Percentiles rank a stretch among this genome's conserved stretches.
Evolutionary conservation across 2,888 invertebrate species (phyloP).

Genomic region (Venusia cambrica): DNA sequence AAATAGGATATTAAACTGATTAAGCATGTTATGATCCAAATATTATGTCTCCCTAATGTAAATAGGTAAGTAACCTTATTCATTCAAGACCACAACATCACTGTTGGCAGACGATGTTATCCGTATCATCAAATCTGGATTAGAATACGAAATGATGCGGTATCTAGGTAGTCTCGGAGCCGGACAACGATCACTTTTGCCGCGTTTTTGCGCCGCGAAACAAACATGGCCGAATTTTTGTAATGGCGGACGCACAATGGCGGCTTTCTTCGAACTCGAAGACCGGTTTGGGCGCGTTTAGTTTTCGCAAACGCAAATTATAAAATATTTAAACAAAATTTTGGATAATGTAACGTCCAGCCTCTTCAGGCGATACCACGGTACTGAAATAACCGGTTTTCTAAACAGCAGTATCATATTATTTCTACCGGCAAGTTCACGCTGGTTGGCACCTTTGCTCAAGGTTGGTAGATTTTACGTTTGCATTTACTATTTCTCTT

Average conservation of each 20-base stretch:
- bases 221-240: constrained; percentile 73
- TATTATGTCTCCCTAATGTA: too few species aligned
- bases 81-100: constrained; percentile 30
- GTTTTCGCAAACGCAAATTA: constrained; percentile 55
- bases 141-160: constrained; percentile 38
- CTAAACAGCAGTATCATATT: constrained; percentile 49
- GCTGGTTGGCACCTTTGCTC: constrained; percentile 46
- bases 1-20: too few species aligned
- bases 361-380: constrained; percentile 59
- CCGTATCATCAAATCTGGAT: constrained; percentile 45
- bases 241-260: constrained; percentile 62
- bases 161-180: constrained; percentile 37
- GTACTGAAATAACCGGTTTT: constrained; percentile 70
- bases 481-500: constrained; percentile 47
- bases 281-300: constrained; percentile 58
- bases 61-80: too few species aligned
- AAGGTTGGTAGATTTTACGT: constrained; percentile 54
- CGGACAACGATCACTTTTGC: constrained; percentile 53
- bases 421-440: constrained; percentile 45
- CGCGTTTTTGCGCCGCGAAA: constrained; percentile 60
- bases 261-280: constrained; percentile 52
- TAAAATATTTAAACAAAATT: constrained; percentile 50
- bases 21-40: too few species aligned
- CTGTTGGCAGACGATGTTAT: constrained; percentile 34
- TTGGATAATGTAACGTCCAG: constrained; percentile 61